phyloP scores from a whole-genome alignment of 2,113 vertebrate genomes.

The Mustela nigripes region DNA sequence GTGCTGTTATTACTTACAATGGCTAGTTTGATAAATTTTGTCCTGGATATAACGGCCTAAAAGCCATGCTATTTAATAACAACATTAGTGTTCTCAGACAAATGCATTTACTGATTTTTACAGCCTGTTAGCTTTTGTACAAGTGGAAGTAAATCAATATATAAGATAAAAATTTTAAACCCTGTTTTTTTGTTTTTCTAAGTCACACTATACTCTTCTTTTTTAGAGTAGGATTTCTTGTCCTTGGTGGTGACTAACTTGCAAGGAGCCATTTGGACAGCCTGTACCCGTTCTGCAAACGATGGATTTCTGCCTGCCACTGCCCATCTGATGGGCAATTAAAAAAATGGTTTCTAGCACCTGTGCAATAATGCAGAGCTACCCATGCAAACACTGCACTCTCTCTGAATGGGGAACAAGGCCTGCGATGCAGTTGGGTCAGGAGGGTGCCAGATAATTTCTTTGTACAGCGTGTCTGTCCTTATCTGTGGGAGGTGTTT shows the following conservation, averaged over 20 bases:
- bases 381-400: background rate
- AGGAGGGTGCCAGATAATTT: constrained; percentile 48
- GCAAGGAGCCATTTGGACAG: background rate
- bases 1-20: background rate
- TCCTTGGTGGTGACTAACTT: background rate
- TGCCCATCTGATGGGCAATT: background rate
- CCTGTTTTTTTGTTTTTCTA: background rate
- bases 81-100: background rate
- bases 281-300: background rate
- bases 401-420: background rate
- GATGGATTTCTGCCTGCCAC: background rate
- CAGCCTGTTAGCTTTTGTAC: background rate
- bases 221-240: constrained; percentile 20
- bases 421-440: background rate
- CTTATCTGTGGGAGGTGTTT: constrained; percentile 46
- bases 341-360: background rate
- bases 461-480: background rate
- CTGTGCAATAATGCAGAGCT: background rate
- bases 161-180: background rate
- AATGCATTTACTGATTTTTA: background rate
- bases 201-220: background rate
- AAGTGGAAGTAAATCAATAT: background rate
- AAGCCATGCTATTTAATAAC: constrained; percentile 42
- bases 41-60: background rate
- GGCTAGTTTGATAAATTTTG: background rate